Evolutionary conservation across 2,113 vertebrate species (phyloP).

Genomic region (Puma concolor): DNA sequence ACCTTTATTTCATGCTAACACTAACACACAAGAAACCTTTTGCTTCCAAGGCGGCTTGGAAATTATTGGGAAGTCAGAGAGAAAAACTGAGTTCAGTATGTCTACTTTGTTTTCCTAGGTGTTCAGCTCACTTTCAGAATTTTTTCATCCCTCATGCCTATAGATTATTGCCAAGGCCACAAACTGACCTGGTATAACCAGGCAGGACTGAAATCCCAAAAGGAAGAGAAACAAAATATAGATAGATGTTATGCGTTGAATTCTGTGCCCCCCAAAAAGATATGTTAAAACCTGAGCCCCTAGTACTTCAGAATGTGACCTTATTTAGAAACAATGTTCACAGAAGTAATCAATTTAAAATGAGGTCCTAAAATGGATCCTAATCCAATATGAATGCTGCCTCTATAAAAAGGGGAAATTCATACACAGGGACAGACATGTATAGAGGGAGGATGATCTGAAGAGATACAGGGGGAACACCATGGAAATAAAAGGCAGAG

Average conservation of each 20-base stretch:
- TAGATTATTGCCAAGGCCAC: background rate
- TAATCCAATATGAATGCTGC: background rate
- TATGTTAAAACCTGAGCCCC: background rate
- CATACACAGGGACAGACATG: background rate
- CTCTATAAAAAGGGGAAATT: background rate
- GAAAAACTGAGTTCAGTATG: background rate
- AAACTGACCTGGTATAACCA: background rate
- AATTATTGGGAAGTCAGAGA: background rate
- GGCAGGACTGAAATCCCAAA: background rate
- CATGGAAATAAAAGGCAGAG: background rate
- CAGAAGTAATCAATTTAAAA: background rate
- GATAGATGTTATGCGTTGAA: background rate
- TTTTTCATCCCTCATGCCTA: background rate
- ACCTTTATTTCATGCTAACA: background rate
- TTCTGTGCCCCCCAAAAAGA: background rate
- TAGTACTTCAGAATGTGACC: background rate
- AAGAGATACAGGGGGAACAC: background rate
- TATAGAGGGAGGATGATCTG: background rate
- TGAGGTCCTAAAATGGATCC: background rate
- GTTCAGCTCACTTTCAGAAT: background rate
- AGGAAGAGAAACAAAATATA: background rate
- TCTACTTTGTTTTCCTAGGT: background rate
- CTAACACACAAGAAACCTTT: background rate
- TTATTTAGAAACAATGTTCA: background rate
- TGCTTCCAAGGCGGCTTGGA: background rate